Evolutionary conservation across 1,140 invertebrate genomes (phyloP), one percentile per base, ranked within the genome.

Genomic region (Orius insidiosus): DNA sequence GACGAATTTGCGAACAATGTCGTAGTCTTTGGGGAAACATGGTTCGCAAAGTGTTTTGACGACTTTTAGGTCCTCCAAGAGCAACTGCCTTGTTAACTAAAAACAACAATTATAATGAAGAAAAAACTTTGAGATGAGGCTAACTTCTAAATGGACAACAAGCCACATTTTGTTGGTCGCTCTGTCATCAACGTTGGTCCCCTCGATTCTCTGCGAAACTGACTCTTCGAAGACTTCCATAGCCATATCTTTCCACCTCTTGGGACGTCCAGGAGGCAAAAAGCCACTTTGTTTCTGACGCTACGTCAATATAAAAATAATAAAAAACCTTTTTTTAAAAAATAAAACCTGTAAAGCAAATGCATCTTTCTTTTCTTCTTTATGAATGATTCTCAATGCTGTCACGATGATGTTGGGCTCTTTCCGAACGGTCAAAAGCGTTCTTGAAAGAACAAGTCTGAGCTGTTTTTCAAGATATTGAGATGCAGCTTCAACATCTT

Each of bases 391-490:
- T 51, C 95, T 70, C 3, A 98, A 61, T 0, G 88, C 92, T 0
- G 93, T 97, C 0, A 98, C 95, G 57, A 98, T 89, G 4, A 94
- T 76, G 1, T 87, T 90, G 0, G 94, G 94, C 61, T 97, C 88
- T 59, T 92, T 88, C 7, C 90, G 69, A 0, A 97, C 88, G 3
- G 88, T 93, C 57, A 94, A 93, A 3, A 98, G 67, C 7, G 90
- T 89, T 48, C 93, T 70, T 45, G 82, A 80, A 14, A 98, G 61
- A 52, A 95, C 85, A 5, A 96, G 68, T 60, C 80, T 80, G 11
- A 98, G 72, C 60, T 93, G 88, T 57, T 93, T 93, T 46, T 86
- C 86, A 50, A 98, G 67, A n/a, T 84, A 65, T 47, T 83, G 76
- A 0, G 89, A 95, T 1, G 98, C 70, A 46, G 77, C 77, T 59